Base-by-base conservation (phyloP, 2,888 invertebrate species). In the Athripsodes cinereus region DNA sequence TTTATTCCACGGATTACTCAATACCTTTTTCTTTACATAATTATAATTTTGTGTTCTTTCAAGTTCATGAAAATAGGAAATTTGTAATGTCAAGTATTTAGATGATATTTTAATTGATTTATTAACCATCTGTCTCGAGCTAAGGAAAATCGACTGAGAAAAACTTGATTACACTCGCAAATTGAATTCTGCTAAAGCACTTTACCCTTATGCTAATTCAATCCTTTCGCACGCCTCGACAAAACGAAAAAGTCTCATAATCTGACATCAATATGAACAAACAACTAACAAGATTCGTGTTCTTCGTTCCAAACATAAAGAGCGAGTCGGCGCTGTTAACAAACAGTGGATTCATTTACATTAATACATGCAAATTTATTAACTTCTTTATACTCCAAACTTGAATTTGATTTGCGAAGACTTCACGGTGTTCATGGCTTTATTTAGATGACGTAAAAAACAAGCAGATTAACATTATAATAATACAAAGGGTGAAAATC, bases 191-290 rank as follows among this genome's bases (percentile, higher is more conserved):
- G n/a, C 13, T n/a, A 40, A 40, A 40, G 13, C 40, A 40, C 40
- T 40, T 40, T 16, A 40, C 40, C 40, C 40, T 40, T 40, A 40
- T 40, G 40, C 40, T 40, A 40, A 40, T 40, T 16, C 40, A 40
- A 40, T 40, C 40, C 40, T 40, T 40, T 40, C 16, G 40, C 16
- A 40, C 40, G 40, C 16, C 40, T 40, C 40, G 40, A 40, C 40
- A 13, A 40, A 40, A 40, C 16, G 40, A 40, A 40, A 40, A 40
- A 40, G 40, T 40, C 40, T 16, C 16, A 40, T 40, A 40, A 40
- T 40, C 40, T 40, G 40, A 40, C 40, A 40, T 40, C 40, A 40
- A 40, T 40, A 40, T 40, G 40, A 40, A 40, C 40, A 40, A 40
- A 40, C 40, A 40, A 40, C n/a, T 16, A 40, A 16, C 40, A 40